A percentile compares a stretch with the other conserved stretches of the same genome.
Evolutionary conservation across 2,888 invertebrate species (phyloP).

Genomic region (Helobdella robusta): DNA sequence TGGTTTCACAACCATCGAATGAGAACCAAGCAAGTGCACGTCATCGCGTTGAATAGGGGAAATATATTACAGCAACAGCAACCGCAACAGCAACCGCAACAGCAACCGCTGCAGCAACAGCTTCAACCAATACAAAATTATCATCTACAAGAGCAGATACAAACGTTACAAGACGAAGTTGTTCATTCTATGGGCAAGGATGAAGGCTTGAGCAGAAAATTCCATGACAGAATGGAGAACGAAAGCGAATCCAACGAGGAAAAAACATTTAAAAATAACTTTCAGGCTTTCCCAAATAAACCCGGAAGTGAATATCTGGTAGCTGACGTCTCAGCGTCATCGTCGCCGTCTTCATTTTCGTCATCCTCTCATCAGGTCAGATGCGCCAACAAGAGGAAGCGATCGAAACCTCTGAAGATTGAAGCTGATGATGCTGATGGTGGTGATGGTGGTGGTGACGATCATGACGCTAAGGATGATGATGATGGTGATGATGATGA

Average conservation of each 20-base stretch:
- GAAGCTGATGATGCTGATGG: neutral
- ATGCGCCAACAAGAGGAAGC: conserved; percentile 6
- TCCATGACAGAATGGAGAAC: too few species aligned
- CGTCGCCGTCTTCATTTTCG: too few species aligned
- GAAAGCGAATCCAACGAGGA: neutral
- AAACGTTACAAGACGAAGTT: neutral
- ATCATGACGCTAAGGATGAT: conserved; percentile 5
- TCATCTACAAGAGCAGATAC: neutral
- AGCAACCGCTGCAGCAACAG: neutral
- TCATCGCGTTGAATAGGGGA: neutral
- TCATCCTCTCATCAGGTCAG: too few species aligned
- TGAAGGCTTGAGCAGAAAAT: too few species aligned
- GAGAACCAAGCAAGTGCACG: conserved; percentile 60
- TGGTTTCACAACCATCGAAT: conserved; percentile 99
- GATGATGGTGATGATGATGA: conserved; percentile 7
- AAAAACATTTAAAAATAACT: neutral
- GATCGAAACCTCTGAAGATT: conserved; percentile 10
- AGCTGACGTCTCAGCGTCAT: too few species aligned
- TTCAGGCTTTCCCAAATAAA: too few species aligned
- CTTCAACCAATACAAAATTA: neutral
- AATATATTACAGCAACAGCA: neutral
- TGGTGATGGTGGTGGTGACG: neutral
- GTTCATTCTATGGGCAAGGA: neutral
- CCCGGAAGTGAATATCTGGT: too few species aligned
- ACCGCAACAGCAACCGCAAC: neutral